These are phyloP conservation scores for Lasioglossum leucozonium DNA, from an alignment of 2,888 invertebrate species.

Conservation along the genomic window DNA sequence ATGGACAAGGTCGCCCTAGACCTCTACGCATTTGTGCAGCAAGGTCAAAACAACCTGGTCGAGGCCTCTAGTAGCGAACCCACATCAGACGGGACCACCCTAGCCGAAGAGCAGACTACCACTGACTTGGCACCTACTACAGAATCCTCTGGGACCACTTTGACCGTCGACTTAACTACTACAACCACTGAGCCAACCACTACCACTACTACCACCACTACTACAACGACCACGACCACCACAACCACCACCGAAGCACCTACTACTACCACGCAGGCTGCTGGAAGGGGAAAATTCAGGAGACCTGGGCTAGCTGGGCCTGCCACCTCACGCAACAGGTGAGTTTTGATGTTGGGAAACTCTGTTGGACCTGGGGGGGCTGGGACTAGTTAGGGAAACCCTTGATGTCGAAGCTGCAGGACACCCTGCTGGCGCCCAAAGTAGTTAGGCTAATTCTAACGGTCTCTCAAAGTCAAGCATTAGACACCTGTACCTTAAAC, in stretches of 20 bases:
- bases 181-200: conserved; percentile 85
- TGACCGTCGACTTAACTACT: conserved; percentile 81
- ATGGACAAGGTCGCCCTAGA: conserved; percentile 94
- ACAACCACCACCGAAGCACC: conserved; percentile 85
- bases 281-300: conserved; percentile 79
- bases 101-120: conserved; percentile 82
- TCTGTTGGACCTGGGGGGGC: no score
- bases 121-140: conserved; percentile 86
- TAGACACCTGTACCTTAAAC: not conserved
- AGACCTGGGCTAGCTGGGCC: conserved; percentile 71
- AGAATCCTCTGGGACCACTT: conserved; percentile 86
- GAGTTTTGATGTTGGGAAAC: not conserved
- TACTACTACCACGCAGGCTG: conserved; percentile 84
- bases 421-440: no score
- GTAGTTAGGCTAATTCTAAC: not conserved
- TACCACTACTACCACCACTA: conserved; percentile 84
- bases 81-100: conserved; percentile 85
- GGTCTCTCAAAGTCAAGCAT: not conserved
- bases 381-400: no score
- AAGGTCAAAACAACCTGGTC: conserved; percentile 86
- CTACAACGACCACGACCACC: conserved; percentile 84
- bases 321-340: conserved; percentile 73
- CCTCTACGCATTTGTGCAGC: conserved; percentile 91
- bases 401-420: no score
- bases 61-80: conserved; percentile 84